Evolutionary conservation across 37 sponge, comb jelly and placozoan genomes (phyloP).

Genomic region (Ephydatia muelleri): DNA sequence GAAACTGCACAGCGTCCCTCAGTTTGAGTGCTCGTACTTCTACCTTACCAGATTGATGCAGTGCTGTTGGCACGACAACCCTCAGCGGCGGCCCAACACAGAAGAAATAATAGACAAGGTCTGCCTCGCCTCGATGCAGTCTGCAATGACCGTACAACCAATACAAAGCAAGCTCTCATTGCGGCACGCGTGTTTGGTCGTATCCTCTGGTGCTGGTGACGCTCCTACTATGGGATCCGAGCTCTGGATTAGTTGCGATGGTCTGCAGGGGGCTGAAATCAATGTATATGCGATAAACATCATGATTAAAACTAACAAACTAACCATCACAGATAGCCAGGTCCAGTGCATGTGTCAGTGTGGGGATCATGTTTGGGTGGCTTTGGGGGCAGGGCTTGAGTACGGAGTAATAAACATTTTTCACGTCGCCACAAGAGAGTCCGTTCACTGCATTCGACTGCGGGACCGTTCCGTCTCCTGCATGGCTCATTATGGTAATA

Average conservation of each 20-base stretch:
- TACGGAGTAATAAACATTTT: slow-evolving; percentile 16
- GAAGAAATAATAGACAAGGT: slow-evolving; percentile 3
- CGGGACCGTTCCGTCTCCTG: slow-evolving; percentile 27
- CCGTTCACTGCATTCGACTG: neutral
- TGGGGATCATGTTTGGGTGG: slow-evolving; percentile 37
- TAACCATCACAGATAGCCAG: neutral
- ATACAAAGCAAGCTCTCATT: slow-evolving; percentile 11
- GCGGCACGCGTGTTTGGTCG: neutral
- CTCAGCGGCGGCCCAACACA: slow-evolving; percentile 15
- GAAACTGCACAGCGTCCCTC: slow-evolving; percentile 7
- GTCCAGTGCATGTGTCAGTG: slow-evolving; percentile 13
- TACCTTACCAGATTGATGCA: slow-evolving; percentile 36
- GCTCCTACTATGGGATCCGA: neutral
- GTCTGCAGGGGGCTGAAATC: slow-evolving; percentile 14
- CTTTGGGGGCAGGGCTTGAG: slow-evolving; percentile 6
- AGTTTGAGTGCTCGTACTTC: slow-evolving; percentile 11
- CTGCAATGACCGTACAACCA: slow-evolving; percentile 13
- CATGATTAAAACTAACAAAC: neutral
- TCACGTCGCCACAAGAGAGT: neutral
- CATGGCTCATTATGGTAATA: slow-evolving; percentile 12
- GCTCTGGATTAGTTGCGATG: slow-evolving; percentile 44
- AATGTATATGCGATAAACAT: slow-evolving; percentile 6
- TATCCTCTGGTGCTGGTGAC: neutral
- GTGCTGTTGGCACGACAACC: slow-evolving; percentile 36
- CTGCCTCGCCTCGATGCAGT: slow-evolving; percentile 6